Base-by-base conservation (phyloP, 2,888 invertebrate genomes). In the Andrena bicolor region DNA sequence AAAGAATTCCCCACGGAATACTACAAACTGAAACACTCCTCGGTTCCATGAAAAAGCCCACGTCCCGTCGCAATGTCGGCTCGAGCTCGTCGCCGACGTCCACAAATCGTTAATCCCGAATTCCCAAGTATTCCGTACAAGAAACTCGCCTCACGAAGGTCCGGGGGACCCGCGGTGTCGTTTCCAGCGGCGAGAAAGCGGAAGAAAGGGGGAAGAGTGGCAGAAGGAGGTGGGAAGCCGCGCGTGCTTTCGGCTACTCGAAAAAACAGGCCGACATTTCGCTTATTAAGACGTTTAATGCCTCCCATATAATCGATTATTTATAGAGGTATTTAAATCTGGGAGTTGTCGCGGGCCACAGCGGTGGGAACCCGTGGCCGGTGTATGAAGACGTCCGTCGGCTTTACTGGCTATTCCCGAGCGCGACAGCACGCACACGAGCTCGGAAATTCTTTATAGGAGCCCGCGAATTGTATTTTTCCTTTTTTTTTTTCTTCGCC, bases 291-390 rank as follows among this genome's bases (percentile, higher is more conserved):
- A 89, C 90, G 86, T 89, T 91, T 91, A 90, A 92, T 88, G 86
- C 80, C 82, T 79, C 77, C 90, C 91, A 89, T 93, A 93, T 92
- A 93, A 92, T 92, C 90, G 92, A 92, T 92, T 93, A 93, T 93
- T 93, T 93, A 93, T 92, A 87, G 92, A 88, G 90, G 91, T 86
- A 86, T 86, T 86, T 84, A 81, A 86, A 83, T 84, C 80, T 86
- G 79, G 73, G 82, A 86, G 82, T 86, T 84, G 86, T 86, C 78
- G 70, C 71, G 77, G 49, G 26, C 65, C 41, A 56, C 69, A 76
- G 70, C 58, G 76, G 72, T 64, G 76, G 80, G 65, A 77, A 76
- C 77, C 63, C 68, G 77, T 78, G 49, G 70, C 70, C 60, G 69
- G 35, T 63, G 87, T 86, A 93, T 93, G 90, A 92, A 93, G 91